Percentiles rank a stretch among this genome's conserved stretches.
These are phyloP conservation scores for Oryctes rhinoceros DNA, from an alignment of 1,140 invertebrate genomes.

Conservation along the genomic window DNA sequence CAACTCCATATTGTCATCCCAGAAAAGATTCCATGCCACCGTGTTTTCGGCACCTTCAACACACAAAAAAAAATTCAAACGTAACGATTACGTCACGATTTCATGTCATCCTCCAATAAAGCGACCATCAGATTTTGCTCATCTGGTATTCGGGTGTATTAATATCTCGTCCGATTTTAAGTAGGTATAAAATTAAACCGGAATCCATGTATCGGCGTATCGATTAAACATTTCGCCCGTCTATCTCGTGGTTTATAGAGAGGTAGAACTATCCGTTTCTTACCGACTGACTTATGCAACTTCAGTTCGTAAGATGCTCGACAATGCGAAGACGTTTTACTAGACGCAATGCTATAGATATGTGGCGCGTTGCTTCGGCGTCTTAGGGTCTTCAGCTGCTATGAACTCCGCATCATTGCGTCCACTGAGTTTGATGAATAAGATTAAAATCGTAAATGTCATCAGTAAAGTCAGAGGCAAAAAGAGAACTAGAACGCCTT, in stretches of 20 bases:
- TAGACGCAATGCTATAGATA: neutral
- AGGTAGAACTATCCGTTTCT: neutral
- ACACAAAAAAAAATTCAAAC: neutral
- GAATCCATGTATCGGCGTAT: constrained; percentile 8
- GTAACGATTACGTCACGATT: constrained; percentile 3
- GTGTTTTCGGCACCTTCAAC: neutral
- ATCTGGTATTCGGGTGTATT: constrained; percentile 5
- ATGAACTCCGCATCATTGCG: neutral
- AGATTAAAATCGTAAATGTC: constrained; percentile 34
- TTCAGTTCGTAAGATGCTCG: neutral
- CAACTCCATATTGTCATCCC: neutral
- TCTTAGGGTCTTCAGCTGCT: neutral
- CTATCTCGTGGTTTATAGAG: no score
- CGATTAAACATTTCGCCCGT: constrained; percentile 1
- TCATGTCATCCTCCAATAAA: constrained; percentile 17
- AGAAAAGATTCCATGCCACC: neutral
- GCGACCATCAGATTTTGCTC: neutral
- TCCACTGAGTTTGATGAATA: neutral
- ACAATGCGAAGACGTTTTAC: neutral
- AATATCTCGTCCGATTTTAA: constrained; percentile 10
- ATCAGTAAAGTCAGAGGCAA: constrained; percentile 20
- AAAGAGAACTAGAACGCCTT: neutral
- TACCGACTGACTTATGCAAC: neutral
- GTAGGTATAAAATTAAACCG: constrained; percentile 16
- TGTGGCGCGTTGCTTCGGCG: no score